Percentiles rank a stretch among this genome's conserved stretches.
These are phyloP conservation scores for Daboia siamensis DNA, from an alignment of 2,113 vertebrate species.

Conservation along the genomic window DNA sequence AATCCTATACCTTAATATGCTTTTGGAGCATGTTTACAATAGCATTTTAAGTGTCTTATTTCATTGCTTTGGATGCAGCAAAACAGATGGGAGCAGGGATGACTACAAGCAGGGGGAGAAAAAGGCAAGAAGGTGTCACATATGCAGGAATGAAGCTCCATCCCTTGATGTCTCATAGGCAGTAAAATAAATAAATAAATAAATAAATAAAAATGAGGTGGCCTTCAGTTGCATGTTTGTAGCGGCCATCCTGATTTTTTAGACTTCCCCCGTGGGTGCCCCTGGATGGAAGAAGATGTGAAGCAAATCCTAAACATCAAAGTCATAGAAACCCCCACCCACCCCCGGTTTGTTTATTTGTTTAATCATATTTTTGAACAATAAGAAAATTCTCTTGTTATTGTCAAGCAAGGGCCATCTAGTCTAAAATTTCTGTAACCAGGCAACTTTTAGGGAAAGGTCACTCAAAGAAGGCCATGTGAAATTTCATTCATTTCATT, in stretches of 20 bases:
- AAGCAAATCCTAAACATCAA: background rate
- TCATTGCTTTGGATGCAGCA: background rate
- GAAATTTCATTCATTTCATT: background rate
- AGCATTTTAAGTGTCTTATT: rapidly evolving
- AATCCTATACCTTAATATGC: rapidly evolving
- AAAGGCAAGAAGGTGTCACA: background rate
- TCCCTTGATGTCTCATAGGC: background rate
- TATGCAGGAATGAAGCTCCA: background rate
- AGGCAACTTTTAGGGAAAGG: background rate
- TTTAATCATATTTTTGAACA: background rate
- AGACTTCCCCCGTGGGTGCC: background rate
- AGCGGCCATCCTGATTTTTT: background rate
- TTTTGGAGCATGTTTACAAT: background rate
- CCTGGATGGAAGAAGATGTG: background rate
- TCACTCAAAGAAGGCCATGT: background rate
- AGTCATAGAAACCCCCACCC: background rate
- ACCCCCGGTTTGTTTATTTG: background rate
- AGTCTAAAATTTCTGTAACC: background rate
- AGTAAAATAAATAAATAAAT: background rate
- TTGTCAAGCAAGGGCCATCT: background rate
- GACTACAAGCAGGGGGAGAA: background rate
- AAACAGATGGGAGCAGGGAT: background rate
- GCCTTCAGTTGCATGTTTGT: background rate
- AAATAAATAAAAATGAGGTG: background rate
- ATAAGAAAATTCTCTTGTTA: background rate